phyloP scores from a whole-genome alignment of 2,797 vertebrate genomes.

The Enoplosus armatus region DNA sequence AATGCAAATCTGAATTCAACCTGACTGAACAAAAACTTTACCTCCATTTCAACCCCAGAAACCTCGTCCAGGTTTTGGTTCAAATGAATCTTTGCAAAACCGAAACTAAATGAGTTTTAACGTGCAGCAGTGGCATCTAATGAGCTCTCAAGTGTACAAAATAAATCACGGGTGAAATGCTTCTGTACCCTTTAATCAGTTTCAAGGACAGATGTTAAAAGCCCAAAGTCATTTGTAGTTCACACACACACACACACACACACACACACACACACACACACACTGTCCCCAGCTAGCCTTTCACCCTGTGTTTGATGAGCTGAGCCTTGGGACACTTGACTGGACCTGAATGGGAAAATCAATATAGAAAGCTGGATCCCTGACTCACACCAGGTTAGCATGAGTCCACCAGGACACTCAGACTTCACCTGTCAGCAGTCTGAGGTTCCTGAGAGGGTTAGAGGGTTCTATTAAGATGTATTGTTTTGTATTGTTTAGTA shows the following conservation, averaged over 20 bases:
- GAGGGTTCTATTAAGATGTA: too few species aligned
- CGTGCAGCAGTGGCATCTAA: too few species aligned
- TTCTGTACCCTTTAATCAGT: conserved; percentile 33
- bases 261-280: background rate
- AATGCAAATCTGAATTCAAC: background rate
- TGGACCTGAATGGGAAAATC: conserved; percentile 45
- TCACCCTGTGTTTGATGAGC: conserved; percentile 50
- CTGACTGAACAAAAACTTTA: background rate
- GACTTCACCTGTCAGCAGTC: background rate
- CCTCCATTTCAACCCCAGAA: too few species aligned
- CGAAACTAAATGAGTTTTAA: background rate
- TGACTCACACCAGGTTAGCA: conserved; percentile 23
- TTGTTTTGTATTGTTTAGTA: background rate
- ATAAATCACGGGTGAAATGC: conserved; percentile 27
- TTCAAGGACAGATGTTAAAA: conserved; percentile 33
- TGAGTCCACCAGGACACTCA: background rate
- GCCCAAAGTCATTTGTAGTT: background rate
- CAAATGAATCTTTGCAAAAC: background rate
- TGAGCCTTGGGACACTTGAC: conserved; percentile 32
- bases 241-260: conserved; percentile 7
- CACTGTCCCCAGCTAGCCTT: conserved; percentile 25
- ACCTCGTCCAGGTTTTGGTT: background rate
- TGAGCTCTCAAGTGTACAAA: too few species aligned
- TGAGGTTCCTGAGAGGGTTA: too few species aligned
- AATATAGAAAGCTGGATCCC: conserved; percentile 38